Percentiles rank a stretch among this genome's conserved stretches.
Conservation (phyloP, 1,140 invertebrate genomes). For the Caenorhabditis brenneri region DNA sequence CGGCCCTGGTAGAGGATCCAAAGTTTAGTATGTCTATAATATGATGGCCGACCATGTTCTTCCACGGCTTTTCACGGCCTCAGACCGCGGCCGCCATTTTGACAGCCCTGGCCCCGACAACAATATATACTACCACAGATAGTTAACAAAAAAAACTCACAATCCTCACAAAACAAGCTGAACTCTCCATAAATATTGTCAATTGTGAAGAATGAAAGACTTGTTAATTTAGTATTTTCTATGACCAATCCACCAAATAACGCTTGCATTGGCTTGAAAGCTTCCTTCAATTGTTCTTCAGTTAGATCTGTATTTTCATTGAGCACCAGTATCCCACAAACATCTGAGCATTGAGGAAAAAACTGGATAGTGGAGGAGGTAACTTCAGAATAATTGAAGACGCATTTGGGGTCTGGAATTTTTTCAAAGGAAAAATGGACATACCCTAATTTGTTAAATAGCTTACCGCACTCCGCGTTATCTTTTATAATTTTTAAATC, state of each 20-base stretch:
- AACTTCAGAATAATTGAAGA: neutral
- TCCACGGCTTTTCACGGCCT: no score
- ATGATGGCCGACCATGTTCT: no score
- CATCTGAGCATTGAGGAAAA: neutral
- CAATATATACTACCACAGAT: no score
- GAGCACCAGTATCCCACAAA: neutral
- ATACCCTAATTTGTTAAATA: no score
- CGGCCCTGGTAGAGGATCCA: no score
- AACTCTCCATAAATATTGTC: neutral
- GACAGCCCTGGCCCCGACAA: no score
- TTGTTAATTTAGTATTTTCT: neutral
- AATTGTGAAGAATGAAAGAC: neutral
- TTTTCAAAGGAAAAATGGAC: no score
- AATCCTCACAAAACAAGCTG: neutral
- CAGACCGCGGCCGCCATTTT: no score
- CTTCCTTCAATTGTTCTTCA: neutral
- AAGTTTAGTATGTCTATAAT: no score
- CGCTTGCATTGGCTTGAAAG: neutral
- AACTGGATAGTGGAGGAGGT: neutral
- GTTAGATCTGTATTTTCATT: neutral
- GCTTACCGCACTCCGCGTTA: no score
- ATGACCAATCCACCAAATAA: neutral
- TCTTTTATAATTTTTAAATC: no score
- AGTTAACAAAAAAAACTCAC: neutral
- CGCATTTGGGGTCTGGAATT: neutral